These are phyloP conservation scores for Orchesella flavescens DNA, from an alignment of 2,888 invertebrate species.

Conservation along the genomic window DNA sequence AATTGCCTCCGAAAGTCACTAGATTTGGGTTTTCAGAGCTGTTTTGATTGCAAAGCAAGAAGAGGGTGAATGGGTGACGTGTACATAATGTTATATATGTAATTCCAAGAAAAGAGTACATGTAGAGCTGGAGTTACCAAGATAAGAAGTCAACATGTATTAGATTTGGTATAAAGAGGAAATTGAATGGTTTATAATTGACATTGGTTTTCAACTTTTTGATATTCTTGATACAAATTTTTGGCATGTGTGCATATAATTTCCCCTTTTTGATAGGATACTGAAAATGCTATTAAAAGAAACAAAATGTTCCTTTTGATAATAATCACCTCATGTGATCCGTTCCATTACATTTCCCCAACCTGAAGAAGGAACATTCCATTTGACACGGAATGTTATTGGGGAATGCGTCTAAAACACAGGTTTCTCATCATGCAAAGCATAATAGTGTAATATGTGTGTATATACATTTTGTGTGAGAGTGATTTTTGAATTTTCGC, in stretches of 20 bases:
- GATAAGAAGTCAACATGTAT: background rate
- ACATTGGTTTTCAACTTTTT: constrained; percentile 5
- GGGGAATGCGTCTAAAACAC: no score
- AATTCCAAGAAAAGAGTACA: background rate
- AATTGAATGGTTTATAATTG: constrained; percentile 14
- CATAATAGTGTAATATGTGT: background rate
- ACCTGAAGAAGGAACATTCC: constrained; percentile 17
- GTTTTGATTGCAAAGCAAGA: background rate
- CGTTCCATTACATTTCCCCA: background rate
- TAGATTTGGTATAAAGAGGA: background rate
- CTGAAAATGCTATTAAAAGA: background rate
- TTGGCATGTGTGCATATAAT: background rate
- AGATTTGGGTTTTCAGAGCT: background rate
- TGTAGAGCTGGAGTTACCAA: background rate
- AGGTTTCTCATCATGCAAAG: background rate
- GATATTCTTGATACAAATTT: background rate
- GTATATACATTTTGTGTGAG: background rate
- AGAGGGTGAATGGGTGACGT: background rate
- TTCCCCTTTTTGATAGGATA: no score
- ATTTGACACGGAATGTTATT: constrained; percentile 22
- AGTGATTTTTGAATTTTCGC: background rate
- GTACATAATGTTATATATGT: background rate
- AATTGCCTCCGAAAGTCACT: constrained; percentile 4
- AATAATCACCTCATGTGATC: background rate
- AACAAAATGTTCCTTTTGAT: background rate